Percentiles rank a stretch among this genome's conserved stretches.
These are phyloP conservation scores for Hemaris fuciformis DNA, from an alignment of 2,888 invertebrate species.

Conservation along the genomic window DNA sequence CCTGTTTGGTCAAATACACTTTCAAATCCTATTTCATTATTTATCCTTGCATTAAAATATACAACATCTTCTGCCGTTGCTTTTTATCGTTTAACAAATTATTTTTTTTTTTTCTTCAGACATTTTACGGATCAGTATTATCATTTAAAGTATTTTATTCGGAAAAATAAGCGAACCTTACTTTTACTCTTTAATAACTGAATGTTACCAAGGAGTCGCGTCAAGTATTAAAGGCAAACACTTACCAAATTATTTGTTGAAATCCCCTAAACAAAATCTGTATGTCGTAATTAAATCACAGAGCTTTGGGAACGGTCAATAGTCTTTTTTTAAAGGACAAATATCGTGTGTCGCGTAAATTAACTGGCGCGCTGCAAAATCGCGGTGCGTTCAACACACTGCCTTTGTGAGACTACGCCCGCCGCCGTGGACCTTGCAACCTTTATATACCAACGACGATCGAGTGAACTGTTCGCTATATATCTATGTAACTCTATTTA, in stretches of 20 bases:
- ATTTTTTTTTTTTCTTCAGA: background rate
- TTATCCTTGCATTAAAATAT: no score
- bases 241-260: constrained; percentile 26
- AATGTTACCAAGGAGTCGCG: background rate
- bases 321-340: background rate
- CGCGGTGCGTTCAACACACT: constrained; percentile 41
- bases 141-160: background rate
- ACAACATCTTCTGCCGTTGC: no score
- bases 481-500: constrained; percentile 50
- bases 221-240: constrained; percentile 12
- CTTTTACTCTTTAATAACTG: background rate
- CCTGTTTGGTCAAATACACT: no score
- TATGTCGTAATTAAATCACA: background rate
- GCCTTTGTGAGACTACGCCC: constrained; percentile 59
- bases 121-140: background rate
- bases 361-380: constrained; percentile 27
- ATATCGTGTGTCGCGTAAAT: constrained; percentile 20
- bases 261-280: background rate
- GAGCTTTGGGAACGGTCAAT: background rate
- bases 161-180: background rate
- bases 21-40: no score
- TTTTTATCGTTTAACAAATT: no score
- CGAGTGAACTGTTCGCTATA: constrained; percentile 46
- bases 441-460: constrained; percentile 60
- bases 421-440: constrained; percentile 49